Evolutionary conservation across 1,140 invertebrate species (phyloP).

Genomic region (Telenomus remus): DNA sequence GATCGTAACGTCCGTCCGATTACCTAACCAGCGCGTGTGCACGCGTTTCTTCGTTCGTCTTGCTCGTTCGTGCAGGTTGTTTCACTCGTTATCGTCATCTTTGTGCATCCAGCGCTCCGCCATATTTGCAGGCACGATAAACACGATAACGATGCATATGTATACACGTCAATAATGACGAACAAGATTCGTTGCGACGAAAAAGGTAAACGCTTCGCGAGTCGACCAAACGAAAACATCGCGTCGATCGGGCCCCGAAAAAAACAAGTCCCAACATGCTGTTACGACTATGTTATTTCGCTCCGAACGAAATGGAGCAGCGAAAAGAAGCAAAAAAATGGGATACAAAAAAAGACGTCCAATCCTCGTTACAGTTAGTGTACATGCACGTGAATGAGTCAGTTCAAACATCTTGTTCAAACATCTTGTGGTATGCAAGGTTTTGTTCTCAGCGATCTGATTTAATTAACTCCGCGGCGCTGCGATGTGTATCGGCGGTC

Average conservation of each 20-base stretch:
- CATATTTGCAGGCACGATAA: conserved; percentile 41
- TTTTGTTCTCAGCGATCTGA: conserved; percentile 1
- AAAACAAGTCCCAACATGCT: not conserved
- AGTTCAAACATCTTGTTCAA: not conserved
- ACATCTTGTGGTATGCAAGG: not conserved
- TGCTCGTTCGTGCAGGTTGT: conserved; percentile 10
- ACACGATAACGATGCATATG: conserved; percentile 35
- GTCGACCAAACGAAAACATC: not conserved
- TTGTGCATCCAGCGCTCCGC: conserved; percentile 33
- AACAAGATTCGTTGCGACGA: conserved; percentile 27
- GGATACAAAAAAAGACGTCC: not conserved
- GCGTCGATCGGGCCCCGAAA: not conserved
- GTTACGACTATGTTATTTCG: conserved; percentile 7
- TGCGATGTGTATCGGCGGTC: not conserved
- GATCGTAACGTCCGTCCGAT: conserved; percentile 68
- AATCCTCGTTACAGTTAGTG: not conserved
- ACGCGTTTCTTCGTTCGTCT: conserved; percentile 39
- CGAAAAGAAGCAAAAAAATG: not conserved
- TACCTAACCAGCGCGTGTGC: conserved; percentile 64
- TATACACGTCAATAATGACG: conserved; percentile 27
- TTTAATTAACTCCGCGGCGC: conserved; percentile 2
- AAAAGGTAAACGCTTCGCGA: conserved; percentile 18
- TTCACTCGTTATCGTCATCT: conserved; percentile 48
- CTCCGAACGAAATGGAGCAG: no score
- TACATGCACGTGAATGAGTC: conserved; percentile 1